Evolutionary conservation across 2,113 vertebrate species (phyloP), one percentile per base, ranked within the genome.

Genomic region (Felis chaus): DNA sequence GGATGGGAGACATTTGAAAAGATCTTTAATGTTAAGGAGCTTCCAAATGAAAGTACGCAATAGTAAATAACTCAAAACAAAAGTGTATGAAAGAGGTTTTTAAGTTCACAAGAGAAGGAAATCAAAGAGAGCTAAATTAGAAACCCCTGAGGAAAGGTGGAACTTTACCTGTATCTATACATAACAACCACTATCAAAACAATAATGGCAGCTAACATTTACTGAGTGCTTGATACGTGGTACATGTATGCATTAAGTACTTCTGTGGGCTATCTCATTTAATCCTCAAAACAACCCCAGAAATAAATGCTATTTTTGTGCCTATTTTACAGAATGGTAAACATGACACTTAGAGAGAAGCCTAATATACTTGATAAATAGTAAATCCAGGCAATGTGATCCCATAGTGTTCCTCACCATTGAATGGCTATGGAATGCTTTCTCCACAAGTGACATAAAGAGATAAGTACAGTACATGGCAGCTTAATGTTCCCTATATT

Each of bases 1-100:
- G 61, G 15, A 68, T 57, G 29, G 27, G 16, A 71, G 23, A 95
- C 45, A 74, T 39, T 57, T 21, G 16, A n/a, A 80, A 94, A 92
- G 23, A 69, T 55, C 12, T 18, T 53, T 89, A 31, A 84, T 68
- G 25, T 63, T 96, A 94, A 92, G 10, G 73, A 82, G 13, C 13
- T 81, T 71, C 73, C 50, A 91, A 88, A 61, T 19, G 8, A 76
- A 87, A 41, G 25, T 39, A 76, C 9, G 29, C 36, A 29, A 71
- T 25, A 45, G n/a, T 33, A 87, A 91, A 93, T n/a, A 25, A 61
- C n/a, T 76, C 53, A 94, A 91, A 97, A 82, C 79, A 79, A 39
- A 90, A 87, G 21, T 11, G 1, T 53, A 57, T 39, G 45, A 78
- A 16, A 90, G 23, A 79, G 25, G 23, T 45, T 78, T 7, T 7